Evolutionary conservation across 2,888 invertebrate species (phyloP), one percentile per base, ranked within the genome.

Genomic region (Shargacucullia verbasci): DNA sequence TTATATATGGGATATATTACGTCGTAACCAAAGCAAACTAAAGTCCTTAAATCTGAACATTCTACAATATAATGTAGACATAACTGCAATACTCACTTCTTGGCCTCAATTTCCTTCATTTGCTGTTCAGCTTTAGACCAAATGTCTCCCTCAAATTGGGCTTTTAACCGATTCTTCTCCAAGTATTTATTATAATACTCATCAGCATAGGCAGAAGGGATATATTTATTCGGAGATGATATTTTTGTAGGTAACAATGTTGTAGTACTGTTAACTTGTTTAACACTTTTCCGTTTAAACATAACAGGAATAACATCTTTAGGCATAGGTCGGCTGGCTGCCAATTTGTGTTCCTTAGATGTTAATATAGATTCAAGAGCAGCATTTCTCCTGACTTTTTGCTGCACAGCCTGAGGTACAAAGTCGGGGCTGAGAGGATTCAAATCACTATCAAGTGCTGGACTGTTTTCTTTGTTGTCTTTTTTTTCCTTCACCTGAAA

Each of bases 111-210:
- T 33, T 82, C 80, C 29, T 80, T 85, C 86, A 89, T 86, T 31
- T 80, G 43, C 35, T 63, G 64, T 54, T 88, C 82, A 0, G 78
- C 81, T 47, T 31, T 69, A 0, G 64, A 49, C 88, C 90, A 88
- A n/a, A 90, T 74, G 15, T 85, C 80, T 5, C 85, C 78, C 25
- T 70, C 62, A 0, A 80, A 38, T 1, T 68, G 20, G 1, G 80
- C 66, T 34, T 73, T 78, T 0, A 82, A n/a, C 41, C 71, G 74
- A 29, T 57, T 80, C 2, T 77, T 76, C 29, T 84, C 78, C 6
- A 84, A 9, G 58, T 71, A 88, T 46, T 82, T 81, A 0, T 75
- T 70, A 15, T 87, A 90, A 62, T 85, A 88, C 25, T 83, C 80
- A 33, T 57, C 59, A 0, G 89, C 89, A 10, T 61, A 40, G 1